Evolutionary conservation across 2,113 vertebrate species (phyloP).

Genomic region (rabbit (Oryctolagus cuniculus)): DNA sequence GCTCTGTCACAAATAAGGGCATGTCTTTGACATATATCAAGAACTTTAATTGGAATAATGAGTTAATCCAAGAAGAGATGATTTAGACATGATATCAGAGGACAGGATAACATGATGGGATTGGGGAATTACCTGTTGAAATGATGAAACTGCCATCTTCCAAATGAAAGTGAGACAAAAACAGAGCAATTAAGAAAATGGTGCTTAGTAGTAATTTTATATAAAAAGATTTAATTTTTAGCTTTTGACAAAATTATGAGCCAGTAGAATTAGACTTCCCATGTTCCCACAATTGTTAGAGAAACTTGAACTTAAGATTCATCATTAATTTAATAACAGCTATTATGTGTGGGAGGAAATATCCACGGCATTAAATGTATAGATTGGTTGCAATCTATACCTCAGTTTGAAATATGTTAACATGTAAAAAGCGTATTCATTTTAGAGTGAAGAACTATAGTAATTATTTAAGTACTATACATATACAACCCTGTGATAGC

Average conservation of each 20-base stretch:
- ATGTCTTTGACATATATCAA: slow-evolving; percentile 79
- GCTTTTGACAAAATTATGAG: slow-evolving; percentile 70
- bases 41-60: slow-evolving; percentile 81
- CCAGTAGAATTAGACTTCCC: slow-evolving; percentile 53
- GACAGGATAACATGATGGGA: slow-evolving; percentile 65
- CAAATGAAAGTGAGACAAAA: slow-evolving; percentile 72
- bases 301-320: slow-evolving; percentile 65
- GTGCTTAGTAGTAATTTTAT: slow-evolving; percentile 74
- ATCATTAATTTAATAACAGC: slow-evolving; percentile 74
- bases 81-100: slow-evolving; percentile 74
- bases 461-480: slow-evolving; percentile 20
- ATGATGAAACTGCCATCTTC: slow-evolving; percentile 77
- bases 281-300: slow-evolving; percentile 50
- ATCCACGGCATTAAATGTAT: slow-evolving; percentile 50
- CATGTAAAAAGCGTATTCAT: slow-evolving; percentile 61
- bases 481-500: not conserved
- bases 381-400: slow-evolving; percentile 51
- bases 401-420: slow-evolving; percentile 60
- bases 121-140: slow-evolving; percentile 79
- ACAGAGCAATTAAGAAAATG: slow-evolving; percentile 75
- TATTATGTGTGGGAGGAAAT: slow-evolving; percentile 66
- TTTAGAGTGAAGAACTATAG: slow-evolving; percentile 36
- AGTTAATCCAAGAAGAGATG: slow-evolving; percentile 79
- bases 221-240: slow-evolving; percentile 69
- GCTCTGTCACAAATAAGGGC: slow-evolving; percentile 80